A percentile compares a stretch with the other conserved stretches of the same genome.
Evolutionary conservation across 2,113 vertebrate species (phyloP).

Genomic region (Ciconia stormi): DNA sequence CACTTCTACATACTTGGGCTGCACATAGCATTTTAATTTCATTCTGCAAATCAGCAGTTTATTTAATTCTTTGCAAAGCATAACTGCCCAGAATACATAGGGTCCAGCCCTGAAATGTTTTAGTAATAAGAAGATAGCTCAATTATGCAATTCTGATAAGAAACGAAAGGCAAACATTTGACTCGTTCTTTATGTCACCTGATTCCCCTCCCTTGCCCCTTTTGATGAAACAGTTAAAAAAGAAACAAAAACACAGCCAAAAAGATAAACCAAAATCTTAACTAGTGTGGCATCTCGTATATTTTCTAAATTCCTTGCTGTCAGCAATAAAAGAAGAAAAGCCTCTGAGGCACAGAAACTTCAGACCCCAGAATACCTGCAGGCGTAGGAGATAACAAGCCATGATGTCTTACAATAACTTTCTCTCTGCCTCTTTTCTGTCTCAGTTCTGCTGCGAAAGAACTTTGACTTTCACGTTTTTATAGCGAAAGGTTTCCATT

Average conservation of each 20-base stretch:
- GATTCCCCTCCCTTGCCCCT: not conserved
- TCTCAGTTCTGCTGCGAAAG: not conserved
- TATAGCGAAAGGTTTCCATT: fast-evolving
- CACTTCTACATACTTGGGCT: not conserved
- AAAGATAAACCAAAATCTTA: not conserved
- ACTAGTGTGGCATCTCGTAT: not conserved
- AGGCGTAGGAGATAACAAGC: not conserved
- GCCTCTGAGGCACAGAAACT: not conserved
- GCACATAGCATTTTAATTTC: not conserved
- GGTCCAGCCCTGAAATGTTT: not conserved
- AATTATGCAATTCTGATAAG: not conserved
- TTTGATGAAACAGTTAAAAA: not conserved
- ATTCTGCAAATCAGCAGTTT: constrained; percentile 17
- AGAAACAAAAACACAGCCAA: not conserved
- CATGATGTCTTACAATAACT: not conserved
- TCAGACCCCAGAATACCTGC: constrained; percentile 13
- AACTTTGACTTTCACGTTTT: not conserved
- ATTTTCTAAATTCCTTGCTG: constrained; percentile 36
- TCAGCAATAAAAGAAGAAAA: not conserved
- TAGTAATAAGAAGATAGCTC: not conserved
- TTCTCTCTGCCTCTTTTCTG: not conserved
- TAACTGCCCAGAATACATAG: not conserved
- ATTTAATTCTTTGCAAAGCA: not conserved
- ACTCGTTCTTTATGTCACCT: not conserved
- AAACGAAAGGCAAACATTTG: not conserved